Base-by-base conservation (phyloP, 2,113 vertebrate species). In the Chelonoidis abingdonii region DNA sequence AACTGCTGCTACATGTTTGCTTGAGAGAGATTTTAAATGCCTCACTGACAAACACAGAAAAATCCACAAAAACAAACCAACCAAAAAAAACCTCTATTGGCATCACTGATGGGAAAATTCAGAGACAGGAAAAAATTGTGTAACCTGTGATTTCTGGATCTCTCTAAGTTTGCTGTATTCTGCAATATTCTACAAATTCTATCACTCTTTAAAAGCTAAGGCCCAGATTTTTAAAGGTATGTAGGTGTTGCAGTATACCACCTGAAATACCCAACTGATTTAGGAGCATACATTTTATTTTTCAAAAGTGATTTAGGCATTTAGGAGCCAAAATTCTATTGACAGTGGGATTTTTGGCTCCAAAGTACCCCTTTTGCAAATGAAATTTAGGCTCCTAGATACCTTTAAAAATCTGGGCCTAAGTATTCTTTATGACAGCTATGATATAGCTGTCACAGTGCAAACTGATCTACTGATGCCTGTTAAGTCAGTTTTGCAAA, bases 1-100 rank as follows among this genome's bases (percentile, higher is more conserved):
- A 90, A 31, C 22, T 90, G 12, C 17, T 75, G 24, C 31, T 81
- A 1, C 4, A 85, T 47, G 9, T 62, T 62, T 78, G 59, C 94
- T 29, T 62, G 5, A 80, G 2, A 57, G 2, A 31, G 14, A 50
- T 50, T 56, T 85, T 88, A 84, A 17, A 90, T 87, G 9, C 31
- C 49, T 8, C 11, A 25, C 5, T 13, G 10, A 2, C 27, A 12
- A 31, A 2, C 65, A n/a, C 7, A 75, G 38, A 8, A n/a, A 38
- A 75, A 29, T 47, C 54, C 75, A 88, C 65, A 72, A 38, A 38
- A 25, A 52, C 25, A 92, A 16, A 62, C 57, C 5, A 76, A 13
- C 10, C n/a, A 24, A 87, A 2, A 24, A 87, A 2, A 17, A 49
- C 25, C 1, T 10, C 35, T 1, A 0, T 7, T 35, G 56, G 1